Evolutionary conservation across 2,888 invertebrate species (phyloP).

Genomic region (Lasioglossum figueresi): DNA sequence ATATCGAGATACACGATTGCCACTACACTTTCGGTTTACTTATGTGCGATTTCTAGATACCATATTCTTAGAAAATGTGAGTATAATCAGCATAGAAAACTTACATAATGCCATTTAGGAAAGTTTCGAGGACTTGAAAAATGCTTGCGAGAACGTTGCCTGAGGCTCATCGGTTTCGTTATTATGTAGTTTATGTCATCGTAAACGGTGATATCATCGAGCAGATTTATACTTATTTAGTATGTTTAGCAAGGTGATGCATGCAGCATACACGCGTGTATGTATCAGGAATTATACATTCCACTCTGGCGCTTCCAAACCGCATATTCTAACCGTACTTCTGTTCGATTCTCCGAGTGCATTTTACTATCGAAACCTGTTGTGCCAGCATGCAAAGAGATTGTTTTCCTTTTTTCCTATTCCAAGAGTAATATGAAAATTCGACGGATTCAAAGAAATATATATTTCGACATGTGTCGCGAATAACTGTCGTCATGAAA

Average conservation of each 20-base stretch:
- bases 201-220: constrained; percentile 42
- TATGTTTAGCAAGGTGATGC: constrained; percentile 31
- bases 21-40: constrained; percentile 2
- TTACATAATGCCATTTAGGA: not conserved
- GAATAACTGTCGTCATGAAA: not conserved
- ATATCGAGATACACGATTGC: not conserved
- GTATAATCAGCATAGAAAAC: not conserved
- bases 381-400: not conserved
- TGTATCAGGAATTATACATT: constrained; percentile 22
- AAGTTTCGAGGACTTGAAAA: not conserved
- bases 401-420: not conserved
- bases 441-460: not conserved
- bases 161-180: constrained; percentile 21
- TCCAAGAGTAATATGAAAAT: not conserved
- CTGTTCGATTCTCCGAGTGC: not conserved
- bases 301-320: constrained; percentile 26
- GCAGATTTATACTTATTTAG: constrained; percentile 45
- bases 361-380: not conserved
- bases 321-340: constrained; percentile 5
- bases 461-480: not conserved
- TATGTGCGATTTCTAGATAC: not conserved
- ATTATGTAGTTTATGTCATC: constrained; percentile 38
- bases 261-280: not conserved
- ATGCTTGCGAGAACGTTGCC: not conserved
- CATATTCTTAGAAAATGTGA: not conserved